Evolutionary conservation across 2,113 vertebrate genomes (phyloP).

Genomic region (Eira barbara): DNA sequence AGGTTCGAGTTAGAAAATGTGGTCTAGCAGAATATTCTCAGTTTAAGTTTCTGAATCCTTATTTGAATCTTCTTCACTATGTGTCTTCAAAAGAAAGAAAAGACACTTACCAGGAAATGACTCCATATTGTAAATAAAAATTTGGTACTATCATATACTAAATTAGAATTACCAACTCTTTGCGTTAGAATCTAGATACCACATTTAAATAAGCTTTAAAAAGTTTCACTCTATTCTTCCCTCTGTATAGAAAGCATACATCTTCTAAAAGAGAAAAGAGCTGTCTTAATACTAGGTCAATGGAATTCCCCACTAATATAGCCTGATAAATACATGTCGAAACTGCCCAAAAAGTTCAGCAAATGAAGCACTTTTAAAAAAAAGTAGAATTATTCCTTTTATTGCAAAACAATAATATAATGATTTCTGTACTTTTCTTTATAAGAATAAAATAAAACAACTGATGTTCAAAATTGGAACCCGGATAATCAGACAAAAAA

Average conservation of each 20-base stretch:
- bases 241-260: not conserved
- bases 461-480: conserved; percentile 45
- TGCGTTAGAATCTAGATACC: not conserved
- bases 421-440: not conserved
- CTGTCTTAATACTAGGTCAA: not conserved
- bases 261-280: not conserved
- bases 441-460: conserved; percentile 34
- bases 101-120: not conserved
- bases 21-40: not conserved
- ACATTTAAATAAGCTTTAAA: not conserved
- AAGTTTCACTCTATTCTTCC: not conserved
- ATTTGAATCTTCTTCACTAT: not conserved
- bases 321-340: not conserved
- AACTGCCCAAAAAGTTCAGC: not conserved
- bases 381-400: not conserved
- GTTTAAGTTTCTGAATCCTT: not conserved
- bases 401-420: conserved; percentile 31
- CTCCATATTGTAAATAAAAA: not conserved
- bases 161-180: not conserved
- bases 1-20: not conserved
- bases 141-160: not conserved
- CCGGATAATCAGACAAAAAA: conserved; percentile 66
- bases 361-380: conserved; percentile 39
- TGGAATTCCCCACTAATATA: not conserved
- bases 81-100: not conserved